Evolutionary conservation across 37 sponge, comb jelly and placozoan species (phyloP), one percentile per base, ranked within the genome.

Genomic region (Mnemiopsis leidyi): DNA sequence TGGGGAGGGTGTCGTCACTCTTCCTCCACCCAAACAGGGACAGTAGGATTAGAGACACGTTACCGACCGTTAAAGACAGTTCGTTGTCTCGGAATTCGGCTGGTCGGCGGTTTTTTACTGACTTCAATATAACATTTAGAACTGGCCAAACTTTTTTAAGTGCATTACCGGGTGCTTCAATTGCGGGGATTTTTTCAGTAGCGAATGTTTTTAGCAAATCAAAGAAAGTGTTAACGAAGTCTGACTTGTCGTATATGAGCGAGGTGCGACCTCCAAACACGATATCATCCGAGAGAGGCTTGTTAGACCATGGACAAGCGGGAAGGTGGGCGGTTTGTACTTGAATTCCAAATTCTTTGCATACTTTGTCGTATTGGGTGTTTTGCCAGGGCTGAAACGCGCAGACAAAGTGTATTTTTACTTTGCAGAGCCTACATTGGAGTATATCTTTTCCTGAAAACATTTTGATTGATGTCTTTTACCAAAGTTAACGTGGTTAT

Each of bases 371-470:
- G 82, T 31, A 79, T 16, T 28, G 82, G 7, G 36, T 38, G 23
- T 5, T 2, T 36, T 79, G 82, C 82, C 82, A 79, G 38, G 82
- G 82, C 23, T 79, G 82, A 23, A 79, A 79, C 23, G 82, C 38
- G 26, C 82, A 79, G 37, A 79, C 82, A 26, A 79, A 79, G 37
- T 79, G 32, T 28, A 79, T 21, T 1, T 20, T 32, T 9, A 36
- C 38, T 1, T 79, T 79, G 82, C 82, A 79, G 23, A 2, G 23
- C 7, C 26, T 36, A 26, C 82, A 79, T 20, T 79, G 37, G 7
- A 79, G 36, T 38, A 26, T 32, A 23, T 79, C 82, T 36, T 79
- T 79, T 1, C 82, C 82, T 32, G n/a, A n/a, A n/a, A n/a, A n/a
- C n/a, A 67, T 20, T 20, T n/a, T n/a, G n/a, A n/a, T n/a, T n/a